Evolutionary conservation across 2,888 invertebrate species (phyloP), one percentile per base, ranked within the genome.

Genomic region (Ellobium chinense): DNA sequence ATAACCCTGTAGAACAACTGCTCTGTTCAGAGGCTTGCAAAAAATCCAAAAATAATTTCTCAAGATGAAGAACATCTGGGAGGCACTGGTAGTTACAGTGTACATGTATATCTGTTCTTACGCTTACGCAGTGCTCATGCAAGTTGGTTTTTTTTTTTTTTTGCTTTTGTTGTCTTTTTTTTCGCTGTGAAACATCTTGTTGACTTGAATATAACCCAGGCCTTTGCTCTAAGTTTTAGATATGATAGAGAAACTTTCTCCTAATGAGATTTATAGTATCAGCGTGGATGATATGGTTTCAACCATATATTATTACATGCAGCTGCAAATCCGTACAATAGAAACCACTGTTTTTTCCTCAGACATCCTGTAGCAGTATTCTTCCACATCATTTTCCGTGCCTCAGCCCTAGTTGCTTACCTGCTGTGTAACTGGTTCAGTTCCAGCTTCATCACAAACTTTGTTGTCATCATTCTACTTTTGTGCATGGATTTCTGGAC

Each of bases 401-500:
- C 89, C 21, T 89, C 92, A 2, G 96, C 99, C 37, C 85, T 99
- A 31, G 93, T 97, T 39, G 95, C 96, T 27, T 99, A 99, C 93
- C 94, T 99, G 85, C 94, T 99, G 63, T 98, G 98, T 90, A 96
- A 96, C 9, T 96, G 95, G 95, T 97, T 99, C 94, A 96, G 96
- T 1, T 95, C 95, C 90, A 97, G 97, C 86, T 99, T 99, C 93
- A 98, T 99, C 84, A 96, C 97, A n/a, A 97, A 96, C 94, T 99
- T 99, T 94, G 97, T 99, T 66, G 94, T 96, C 39, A 96, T 99
- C 56, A 95, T 97, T 18, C 94, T 99, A 37, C 94, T 99, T 76
- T 94, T 99, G 9, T 99, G 99, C 0, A 96, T 99, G 94, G 99
- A 99, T 93, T 99, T 99, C 94, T 99, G 99, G 99, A 98, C 98